Evolutionary conservation across 2,113 vertebrate species (phyloP), one percentile per base, ranked within the genome.

Genomic region (Brachypteracias leptosomus): DNA sequence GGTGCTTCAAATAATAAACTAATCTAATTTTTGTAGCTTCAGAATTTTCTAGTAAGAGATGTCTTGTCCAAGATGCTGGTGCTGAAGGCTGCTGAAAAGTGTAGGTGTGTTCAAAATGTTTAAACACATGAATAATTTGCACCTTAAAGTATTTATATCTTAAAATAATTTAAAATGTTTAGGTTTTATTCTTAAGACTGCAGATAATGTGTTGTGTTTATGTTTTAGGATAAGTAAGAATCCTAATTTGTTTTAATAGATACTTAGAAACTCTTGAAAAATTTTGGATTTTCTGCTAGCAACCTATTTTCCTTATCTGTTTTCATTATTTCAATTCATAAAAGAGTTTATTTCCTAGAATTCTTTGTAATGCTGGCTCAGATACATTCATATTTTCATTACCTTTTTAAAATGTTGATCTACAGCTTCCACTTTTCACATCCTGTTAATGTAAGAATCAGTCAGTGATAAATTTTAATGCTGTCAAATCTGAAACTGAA

Each of bases 271-370:
- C 15, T 51, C 13, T 49, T 87, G 35, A 65, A 81, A 89, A 78
- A 55, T 8, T 10, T 33, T 54, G 58, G 36, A 54, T 67, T 76
- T 76, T 79, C 36, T 83, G 57, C n/a, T 58, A 87, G 59, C 11
- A 84, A 90, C 62, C 4, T 0, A 40, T 54, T 89, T 70, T 71
- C 28, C 6, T 70, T 36, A 29, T 16, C 22, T 44, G 15, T 80
- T 90, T 92, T 88, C 26, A n/a, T 67, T 75, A 62, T 22, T 87
- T 79, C 36, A 76, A 21, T 59, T 74, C 26, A 67, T 67, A 84
- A 83, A 90, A 38, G 19, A 38, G 28, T 36, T 70, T 79, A 13
- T 57, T 87, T 47, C 19, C 36, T 42, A 42, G 71, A 75, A 71
- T 61, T 71, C 16, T 75, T 42, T 47, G 33, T 28, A 66, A 55